These are phyloP conservation scores for Apamea anceps DNA, from an alignment of 2,888 invertebrate genomes.

Conservation along the genomic window DNA sequence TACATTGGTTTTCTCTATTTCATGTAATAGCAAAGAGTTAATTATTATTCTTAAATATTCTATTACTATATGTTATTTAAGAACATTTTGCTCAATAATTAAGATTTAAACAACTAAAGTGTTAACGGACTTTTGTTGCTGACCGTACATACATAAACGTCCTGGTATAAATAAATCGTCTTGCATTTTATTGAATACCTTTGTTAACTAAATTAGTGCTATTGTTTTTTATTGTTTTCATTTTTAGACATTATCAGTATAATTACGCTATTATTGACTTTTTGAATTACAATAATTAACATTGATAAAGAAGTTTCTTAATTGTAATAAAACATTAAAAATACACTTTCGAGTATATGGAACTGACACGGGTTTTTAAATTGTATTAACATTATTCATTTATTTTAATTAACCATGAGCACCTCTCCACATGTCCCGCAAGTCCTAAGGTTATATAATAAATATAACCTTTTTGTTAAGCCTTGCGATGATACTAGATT, in stretches of 20 bases:
- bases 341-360: neutral
- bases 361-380: neutral
- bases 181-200: conserved; percentile 2
- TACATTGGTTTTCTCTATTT: too few species aligned
- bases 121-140: too few species aligned
- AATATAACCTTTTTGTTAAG: conserved; percentile 7
- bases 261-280: neutral
- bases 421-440: neutral
- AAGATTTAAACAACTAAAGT: too few species aligned
- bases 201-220: neutral
- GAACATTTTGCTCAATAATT: too few species aligned
- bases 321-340: neutral
- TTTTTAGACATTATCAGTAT: neutral
- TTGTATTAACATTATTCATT: neutral
- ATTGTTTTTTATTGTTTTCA: neutral
- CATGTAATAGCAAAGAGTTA: too few species aligned
- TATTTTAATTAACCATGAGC: neutral
- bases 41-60: too few species aligned
- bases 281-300: neutral
- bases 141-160: neutral
- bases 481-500: conserved; percentile 14
- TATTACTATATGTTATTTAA: too few species aligned
- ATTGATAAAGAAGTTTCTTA: neutral
- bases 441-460: too few species aligned
- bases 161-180: neutral